A percentile compares a stretch with the other conserved stretches of the same genome.
Evolutionary conservation across 2,888 invertebrate species (phyloP).

Genomic region (Pseudococcus jackbeardsleyi): DNA sequence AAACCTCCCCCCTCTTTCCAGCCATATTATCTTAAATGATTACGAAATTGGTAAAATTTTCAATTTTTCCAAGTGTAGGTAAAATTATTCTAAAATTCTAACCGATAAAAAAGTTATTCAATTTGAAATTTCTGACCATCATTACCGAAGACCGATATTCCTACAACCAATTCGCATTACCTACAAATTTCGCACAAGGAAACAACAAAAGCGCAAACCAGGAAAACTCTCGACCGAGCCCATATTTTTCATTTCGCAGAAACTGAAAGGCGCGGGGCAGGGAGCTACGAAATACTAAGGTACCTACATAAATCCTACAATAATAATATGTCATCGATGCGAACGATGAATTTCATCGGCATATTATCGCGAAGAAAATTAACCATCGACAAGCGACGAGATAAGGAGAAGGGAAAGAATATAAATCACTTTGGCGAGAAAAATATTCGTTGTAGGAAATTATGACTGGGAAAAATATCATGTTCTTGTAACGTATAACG

Average conservation of each 20-base stretch:
- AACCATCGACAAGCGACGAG: neutral
- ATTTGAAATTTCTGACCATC: no score
- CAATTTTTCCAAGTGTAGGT: no score
- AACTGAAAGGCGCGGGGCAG: neutral
- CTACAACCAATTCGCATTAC: neutral
- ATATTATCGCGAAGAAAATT: constrained; percentile 36
- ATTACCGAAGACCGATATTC: neutral
- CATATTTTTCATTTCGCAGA: neutral
- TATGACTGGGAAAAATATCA: constrained; percentile 22
- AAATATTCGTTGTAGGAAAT: constrained; percentile 30
- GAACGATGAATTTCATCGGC: constrained; percentile 16
- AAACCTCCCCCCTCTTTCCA: no score
- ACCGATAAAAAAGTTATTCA: no score
- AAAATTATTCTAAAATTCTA: no score
- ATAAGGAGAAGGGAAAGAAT: constrained; percentile 1
- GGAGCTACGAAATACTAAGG: no score
- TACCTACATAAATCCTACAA: constrained; percentile 3
- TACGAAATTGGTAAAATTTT: no score
- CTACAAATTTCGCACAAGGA: neutral
- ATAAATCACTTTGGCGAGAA: constrained; percentile 31
- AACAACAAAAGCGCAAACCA: neutral
- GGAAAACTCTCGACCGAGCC: neutral
- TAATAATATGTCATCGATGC: constrained; percentile 29
- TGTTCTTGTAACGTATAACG: constrained; percentile 17
- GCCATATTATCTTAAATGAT: no score